These are phyloP conservation scores for Macrotus californicus DNA, from an alignment of 2,113 vertebrate species.

Conservation along the genomic window DNA sequence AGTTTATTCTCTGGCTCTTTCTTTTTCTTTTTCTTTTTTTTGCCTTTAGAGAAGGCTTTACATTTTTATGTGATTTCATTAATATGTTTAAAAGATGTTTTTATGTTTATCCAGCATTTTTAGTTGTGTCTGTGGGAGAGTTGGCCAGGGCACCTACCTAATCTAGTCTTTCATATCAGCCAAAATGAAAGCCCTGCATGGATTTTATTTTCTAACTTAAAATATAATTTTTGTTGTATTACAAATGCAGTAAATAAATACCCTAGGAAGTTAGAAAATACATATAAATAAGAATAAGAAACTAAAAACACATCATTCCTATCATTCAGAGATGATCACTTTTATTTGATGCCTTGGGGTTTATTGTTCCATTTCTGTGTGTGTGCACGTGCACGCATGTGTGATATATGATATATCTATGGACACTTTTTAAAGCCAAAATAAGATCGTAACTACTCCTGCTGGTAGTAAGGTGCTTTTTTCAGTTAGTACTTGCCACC, in stretches of 20 bases:
- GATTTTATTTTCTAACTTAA: slow-evolving; percentile 29
- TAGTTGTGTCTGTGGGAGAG: background rate
- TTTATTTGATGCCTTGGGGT: background rate
- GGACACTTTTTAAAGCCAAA: background rate
- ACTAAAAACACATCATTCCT: background rate
- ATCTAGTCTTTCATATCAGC: background rate
- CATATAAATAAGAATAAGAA: background rate
- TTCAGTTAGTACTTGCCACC: too few species aligned
- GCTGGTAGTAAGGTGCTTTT: background rate
- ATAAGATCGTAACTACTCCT: background rate
- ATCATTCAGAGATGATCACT: background rate
- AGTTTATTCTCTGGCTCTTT: background rate
- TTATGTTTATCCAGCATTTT: background rate
- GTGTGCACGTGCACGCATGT: background rate
- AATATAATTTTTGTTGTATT: background rate
- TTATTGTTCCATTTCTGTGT: background rate
- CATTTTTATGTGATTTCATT: background rate
- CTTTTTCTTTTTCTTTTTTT: background rate
- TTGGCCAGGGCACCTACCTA: background rate
- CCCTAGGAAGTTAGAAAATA: background rate
- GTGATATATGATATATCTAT: background rate
- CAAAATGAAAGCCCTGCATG: background rate
- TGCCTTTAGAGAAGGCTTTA: background rate
- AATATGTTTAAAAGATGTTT: background rate
- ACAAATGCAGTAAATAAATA: background rate